These are phyloP conservation scores for Trialeurodes vaporariorum DNA, from an alignment of 1,140 invertebrate species.

Conservation along the genomic window DNA sequence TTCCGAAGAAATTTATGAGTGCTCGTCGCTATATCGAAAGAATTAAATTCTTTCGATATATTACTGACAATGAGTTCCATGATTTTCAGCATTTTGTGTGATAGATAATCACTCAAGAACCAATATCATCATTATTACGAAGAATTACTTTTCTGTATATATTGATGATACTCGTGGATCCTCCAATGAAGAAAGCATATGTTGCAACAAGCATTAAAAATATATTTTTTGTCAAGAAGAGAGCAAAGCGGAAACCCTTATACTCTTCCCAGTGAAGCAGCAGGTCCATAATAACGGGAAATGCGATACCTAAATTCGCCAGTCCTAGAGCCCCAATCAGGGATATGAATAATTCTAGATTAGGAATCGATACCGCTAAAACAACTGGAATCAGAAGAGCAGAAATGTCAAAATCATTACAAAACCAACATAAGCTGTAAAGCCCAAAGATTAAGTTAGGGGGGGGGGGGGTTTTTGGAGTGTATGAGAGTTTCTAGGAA, in stretches of 20 bases:
- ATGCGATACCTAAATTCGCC: slow-evolving; percentile 63
- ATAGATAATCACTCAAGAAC: neutral
- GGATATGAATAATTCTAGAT: slow-evolving; percentile 74
- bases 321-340: slow-evolving; percentile 69
- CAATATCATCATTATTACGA: neutral
- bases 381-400: slow-evolving; percentile 47
- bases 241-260: slow-evolving; percentile 23
- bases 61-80: no score
- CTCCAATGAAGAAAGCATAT: slow-evolving; percentile 53
- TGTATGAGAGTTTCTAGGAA: no score
- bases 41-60: no score
- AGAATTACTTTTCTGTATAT: slow-evolving; percentile 31
- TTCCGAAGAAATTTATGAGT: no score
- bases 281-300: slow-evolving; percentile 69
- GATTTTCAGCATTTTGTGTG: no score
- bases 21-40: no score
- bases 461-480: no score
- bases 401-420: slow-evolving; percentile 5
- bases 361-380: slow-evolving; percentile 61
- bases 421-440: no score
- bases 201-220: slow-evolving; percentile 42
- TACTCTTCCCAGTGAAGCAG: slow-evolving; percentile 48
- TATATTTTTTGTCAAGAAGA: slow-evolving; percentile 47
- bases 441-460: no score
- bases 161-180: slow-evolving; percentile 48